These are phyloP conservation scores for Petrocephalus sullivani DNA, from an alignment of 2,797 vertebrate genomes.

Conservation along the genomic window DNA sequence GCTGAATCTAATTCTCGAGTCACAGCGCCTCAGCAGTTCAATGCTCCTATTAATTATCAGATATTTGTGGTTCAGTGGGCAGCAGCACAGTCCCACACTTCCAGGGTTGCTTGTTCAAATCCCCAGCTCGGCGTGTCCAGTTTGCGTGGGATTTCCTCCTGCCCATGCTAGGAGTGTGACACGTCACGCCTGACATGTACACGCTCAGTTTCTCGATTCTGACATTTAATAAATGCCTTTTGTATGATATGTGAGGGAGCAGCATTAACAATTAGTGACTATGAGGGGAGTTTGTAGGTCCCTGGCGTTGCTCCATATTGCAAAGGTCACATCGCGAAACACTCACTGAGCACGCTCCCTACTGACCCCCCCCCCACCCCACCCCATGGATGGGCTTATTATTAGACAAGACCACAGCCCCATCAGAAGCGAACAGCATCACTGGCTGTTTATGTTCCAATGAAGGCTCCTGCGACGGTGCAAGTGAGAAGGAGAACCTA, in stretches of 20 bases:
- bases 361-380: not conserved
- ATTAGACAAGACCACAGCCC: not conserved
- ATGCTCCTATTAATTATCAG: not conserved
- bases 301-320: not conserved
- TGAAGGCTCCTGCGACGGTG: not conserved
- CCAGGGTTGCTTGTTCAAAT: not conserved
- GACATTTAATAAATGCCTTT: constrained; percentile 1
- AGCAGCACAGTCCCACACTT: not conserved
- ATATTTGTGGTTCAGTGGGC: not conserved
- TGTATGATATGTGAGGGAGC: not conserved
- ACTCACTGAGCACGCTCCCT: not conserved
- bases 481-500: not conserved
- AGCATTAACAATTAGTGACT: not conserved
- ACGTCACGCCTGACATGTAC: not conserved
- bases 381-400: not conserved
- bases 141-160: not conserved
- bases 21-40: not conserved
- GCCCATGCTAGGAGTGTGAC: not conserved
- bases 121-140: not conserved
- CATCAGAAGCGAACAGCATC: not conserved
- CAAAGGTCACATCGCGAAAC: not conserved
- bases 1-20: not conserved
- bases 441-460: not conserved
- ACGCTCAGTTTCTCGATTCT: not conserved
- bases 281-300: not conserved